These are phyloP conservation scores for Sthenelais limicola DNA, from an alignment of 2,888 invertebrate species.

Conservation along the genomic window DNA sequence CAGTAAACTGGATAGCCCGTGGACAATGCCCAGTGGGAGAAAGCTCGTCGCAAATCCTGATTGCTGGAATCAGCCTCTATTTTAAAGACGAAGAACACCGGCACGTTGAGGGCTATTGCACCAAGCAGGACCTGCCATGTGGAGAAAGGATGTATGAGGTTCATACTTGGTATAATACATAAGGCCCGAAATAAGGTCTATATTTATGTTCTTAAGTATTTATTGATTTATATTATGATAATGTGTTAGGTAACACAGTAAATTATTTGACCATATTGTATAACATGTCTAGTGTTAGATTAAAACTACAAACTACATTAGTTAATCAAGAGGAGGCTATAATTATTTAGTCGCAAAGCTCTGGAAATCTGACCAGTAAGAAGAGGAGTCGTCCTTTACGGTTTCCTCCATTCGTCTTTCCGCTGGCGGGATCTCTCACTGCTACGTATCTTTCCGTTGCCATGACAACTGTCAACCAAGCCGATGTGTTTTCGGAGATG, in stretches of 20 bases:
- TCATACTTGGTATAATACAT: too few species aligned
- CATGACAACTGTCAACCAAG: conserved; percentile 30
- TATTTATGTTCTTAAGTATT: too few species aligned
- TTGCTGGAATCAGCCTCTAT: background rate
- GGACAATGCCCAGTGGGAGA: conserved; percentile 32
- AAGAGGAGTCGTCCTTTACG: background rate
- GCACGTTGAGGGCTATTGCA: conserved; percentile 33
- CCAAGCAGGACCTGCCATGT: background rate
- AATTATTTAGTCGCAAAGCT: too few species aligned
- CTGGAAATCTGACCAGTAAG: too few species aligned
- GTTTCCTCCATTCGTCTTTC: background rate
- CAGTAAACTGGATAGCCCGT: conserved; percentile 37
- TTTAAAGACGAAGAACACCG: conserved; percentile 36
- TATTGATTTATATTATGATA: too few species aligned
- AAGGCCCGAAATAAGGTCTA: too few species aligned
- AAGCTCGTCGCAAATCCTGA: background rate
- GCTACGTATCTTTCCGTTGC: conserved; percentile 30
- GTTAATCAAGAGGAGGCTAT: too few species aligned
- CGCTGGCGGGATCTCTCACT: background rate
- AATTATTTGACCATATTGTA: too few species aligned
- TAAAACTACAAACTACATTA: too few species aligned
- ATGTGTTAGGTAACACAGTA: too few species aligned
- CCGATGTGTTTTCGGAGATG: conserved; percentile 36
- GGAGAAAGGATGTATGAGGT: too few species aligned
- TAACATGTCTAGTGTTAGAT: too few species aligned